Evolutionary conservation across 1,140 invertebrate genomes (phyloP).

Genomic region (Drosophila melanica): DNA sequence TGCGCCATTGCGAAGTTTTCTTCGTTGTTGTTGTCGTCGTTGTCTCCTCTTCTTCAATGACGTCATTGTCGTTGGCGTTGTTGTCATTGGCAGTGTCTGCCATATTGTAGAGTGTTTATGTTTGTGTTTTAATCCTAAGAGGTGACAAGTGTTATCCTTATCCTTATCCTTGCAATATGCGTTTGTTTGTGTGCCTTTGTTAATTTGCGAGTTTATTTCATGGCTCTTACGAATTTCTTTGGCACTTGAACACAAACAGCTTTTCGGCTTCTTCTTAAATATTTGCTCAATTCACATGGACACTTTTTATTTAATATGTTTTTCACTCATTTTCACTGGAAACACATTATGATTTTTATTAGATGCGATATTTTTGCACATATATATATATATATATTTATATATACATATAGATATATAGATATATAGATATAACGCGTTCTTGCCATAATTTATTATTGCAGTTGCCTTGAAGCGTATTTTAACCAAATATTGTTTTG

Average conservation of each 20-base stretch:
- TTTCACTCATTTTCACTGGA: constrained; percentile 55
- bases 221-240: constrained; percentile 45
- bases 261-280: constrained; percentile 33
- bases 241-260: constrained; percentile 29
- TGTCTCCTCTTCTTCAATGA: constrained; percentile 63
- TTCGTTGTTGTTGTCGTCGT: constrained; percentile 62
- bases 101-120: constrained; percentile 66
- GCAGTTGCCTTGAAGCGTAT: constrained; percentile 63
- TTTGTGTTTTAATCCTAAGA: constrained; percentile 64
- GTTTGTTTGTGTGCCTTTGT: constrained; percentile 34
- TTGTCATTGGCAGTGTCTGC: constrained; percentile 74
- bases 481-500: constrained; percentile 12
- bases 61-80: constrained; percentile 50
- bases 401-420: constrained; percentile 7
- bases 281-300: constrained; percentile 36
- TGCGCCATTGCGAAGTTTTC: constrained; percentile 78
- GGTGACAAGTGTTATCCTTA: constrained; percentile 57
- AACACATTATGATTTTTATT: constrained; percentile 57
- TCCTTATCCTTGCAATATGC: constrained; percentile 37
- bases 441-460: constrained; percentile 63
- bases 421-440: constrained; percentile 50
- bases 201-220: constrained; percentile 55
- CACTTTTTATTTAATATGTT: constrained; percentile 16
- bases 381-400: constrained; percentile 36
- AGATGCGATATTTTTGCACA: constrained; percentile 41